Evolutionary conservation across 1,140 invertebrate species (phyloP).

Genomic region (Trachymyrmex septentrionalis): DNA sequence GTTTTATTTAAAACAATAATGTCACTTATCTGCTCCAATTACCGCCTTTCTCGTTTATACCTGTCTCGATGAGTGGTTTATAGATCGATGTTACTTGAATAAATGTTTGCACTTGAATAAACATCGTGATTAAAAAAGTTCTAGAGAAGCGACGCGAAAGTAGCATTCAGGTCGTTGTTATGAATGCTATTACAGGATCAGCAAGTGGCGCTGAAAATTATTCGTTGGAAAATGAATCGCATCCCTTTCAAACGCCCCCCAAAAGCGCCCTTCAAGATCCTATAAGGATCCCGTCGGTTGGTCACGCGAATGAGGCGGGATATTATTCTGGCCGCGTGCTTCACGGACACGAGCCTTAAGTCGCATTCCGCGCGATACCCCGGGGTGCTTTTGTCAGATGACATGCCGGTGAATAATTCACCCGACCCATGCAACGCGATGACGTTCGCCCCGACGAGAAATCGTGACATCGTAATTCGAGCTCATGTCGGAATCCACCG

Average conservation of each 20-base stretch:
- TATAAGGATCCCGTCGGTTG: constrained; percentile 31
- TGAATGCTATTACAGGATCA: constrained; percentile 1
- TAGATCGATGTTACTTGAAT: no score
- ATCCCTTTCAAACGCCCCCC: not conserved
- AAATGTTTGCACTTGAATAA: not conserved
- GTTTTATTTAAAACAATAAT: not conserved
- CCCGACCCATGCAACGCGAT: constrained; percentile 63
- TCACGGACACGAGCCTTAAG: constrained; percentile 70
- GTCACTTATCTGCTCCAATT: constrained; percentile 24
- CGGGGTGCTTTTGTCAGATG: constrained; percentile 74
- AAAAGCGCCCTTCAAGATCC: constrained; percentile 59
- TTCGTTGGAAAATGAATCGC: constrained; percentile 63
- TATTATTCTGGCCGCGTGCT: constrained; percentile 73
- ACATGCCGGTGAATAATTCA: constrained; percentile 77
- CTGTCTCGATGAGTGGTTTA: not conserved
- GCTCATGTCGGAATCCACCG: not conserved
- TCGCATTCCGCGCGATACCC: constrained; percentile 68
- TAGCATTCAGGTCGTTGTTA: not conserved
- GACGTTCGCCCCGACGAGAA: constrained; percentile 65
- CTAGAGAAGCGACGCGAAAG: not conserved
- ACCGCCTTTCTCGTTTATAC: not conserved
- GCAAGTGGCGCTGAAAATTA: constrained; percentile 21
- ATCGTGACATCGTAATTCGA: constrained; percentile 66
- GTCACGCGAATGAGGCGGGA: constrained; percentile 63
- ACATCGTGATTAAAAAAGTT: not conserved